A percentile compares a stretch with the other conserved stretches of the same genome.
These are phyloP conservation scores for Podarcis muralis DNA, from an alignment of 2,113 vertebrate species.

Conservation along the genomic window DNA sequence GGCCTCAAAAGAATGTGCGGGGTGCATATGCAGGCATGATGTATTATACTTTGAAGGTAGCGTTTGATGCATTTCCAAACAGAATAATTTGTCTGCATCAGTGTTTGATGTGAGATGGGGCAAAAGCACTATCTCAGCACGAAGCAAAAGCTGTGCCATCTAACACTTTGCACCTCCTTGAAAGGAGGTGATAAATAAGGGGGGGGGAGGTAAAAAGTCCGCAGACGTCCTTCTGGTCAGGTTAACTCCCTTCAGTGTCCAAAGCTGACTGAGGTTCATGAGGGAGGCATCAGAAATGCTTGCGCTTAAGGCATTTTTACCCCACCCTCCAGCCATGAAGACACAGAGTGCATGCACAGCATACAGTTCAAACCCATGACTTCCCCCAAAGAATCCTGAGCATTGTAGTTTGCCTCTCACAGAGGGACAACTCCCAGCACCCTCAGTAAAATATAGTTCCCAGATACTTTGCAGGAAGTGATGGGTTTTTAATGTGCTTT, in stretches of 20 bases:
- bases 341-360: no score
- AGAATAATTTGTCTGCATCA: conserved; percentile 41
- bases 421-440: no score
- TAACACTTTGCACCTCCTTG: neutral
- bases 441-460: no score
- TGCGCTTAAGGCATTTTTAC: no score
- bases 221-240: neutral
- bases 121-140: conserved; percentile 42
- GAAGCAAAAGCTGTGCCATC: conserved; percentile 6
- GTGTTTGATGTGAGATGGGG: conserved; percentile 45
- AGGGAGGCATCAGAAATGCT: no score
- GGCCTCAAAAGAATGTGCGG: conserved; percentile 45
- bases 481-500: no score
- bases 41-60: conserved; percentile 51
- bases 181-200: neutral
- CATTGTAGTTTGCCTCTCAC: no score
- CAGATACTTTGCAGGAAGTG: no score
- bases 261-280: neutral
- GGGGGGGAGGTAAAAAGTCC: no score
- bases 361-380: no score
- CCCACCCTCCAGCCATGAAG: no score
- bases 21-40: neutral
- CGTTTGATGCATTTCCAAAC: conserved; percentile 65
- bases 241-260: neutral
- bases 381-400: no score